These are phyloP conservation scores for Microctonus hyperodae DNA, from an alignment of 2,888 invertebrate genomes.

Conservation along the genomic window DNA sequence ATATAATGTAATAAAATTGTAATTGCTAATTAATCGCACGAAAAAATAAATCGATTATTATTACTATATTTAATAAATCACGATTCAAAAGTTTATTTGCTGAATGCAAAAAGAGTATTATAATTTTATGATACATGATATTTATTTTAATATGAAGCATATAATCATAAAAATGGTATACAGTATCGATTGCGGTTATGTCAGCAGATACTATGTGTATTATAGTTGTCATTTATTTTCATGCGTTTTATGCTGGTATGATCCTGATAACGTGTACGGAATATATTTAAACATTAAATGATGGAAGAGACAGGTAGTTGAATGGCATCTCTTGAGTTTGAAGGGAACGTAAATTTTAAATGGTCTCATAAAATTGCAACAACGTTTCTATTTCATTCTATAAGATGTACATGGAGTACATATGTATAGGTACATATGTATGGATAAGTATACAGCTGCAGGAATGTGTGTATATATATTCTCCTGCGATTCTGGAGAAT, in stretches of 20 bases:
- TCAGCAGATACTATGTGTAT: no score
- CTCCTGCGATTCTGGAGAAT: no score
- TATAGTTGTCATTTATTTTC: neutral
- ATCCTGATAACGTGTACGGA: slow-evolving; percentile 24
- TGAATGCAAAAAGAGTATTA: no score
- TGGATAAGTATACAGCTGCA: neutral
- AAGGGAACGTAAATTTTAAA: slow-evolving; percentile 46
- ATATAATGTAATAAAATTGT: neutral
- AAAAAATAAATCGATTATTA: no score
- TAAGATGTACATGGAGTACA: neutral
- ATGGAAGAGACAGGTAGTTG: slow-evolving; percentile 32
- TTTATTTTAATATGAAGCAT: no score
- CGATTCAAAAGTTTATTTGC: no score
- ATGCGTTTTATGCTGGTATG: neutral
- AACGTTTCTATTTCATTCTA: slow-evolving; percentile 37
- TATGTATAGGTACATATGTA: slow-evolving; percentile 14
- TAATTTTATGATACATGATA: no score
- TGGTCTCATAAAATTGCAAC: slow-evolving; percentile 45
- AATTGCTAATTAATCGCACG: no score
- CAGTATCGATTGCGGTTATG: no score
- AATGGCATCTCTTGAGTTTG: slow-evolving; percentile 23
- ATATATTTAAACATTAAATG: slow-evolving; percentile 32
- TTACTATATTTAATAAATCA: no score
- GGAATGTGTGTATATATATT: neutral
- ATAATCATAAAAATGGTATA: neutral